These are phyloP conservation scores for Mimas tiliae DNA, from an alignment of 2,888 invertebrate genomes.

Conservation along the genomic window DNA sequence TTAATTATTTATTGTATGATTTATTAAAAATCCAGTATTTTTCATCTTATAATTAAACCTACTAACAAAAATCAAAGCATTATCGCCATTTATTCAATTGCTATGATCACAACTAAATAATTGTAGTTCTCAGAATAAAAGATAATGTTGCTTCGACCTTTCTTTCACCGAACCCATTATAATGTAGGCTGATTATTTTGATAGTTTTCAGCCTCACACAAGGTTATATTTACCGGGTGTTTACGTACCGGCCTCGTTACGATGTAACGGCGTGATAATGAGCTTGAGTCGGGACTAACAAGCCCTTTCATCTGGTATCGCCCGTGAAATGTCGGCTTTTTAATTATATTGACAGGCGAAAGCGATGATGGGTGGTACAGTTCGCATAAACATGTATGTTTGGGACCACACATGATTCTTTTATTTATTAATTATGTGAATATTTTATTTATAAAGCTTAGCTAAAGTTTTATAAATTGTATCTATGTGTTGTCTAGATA, in stretches of 20 bases:
- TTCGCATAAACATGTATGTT: slow-evolving; percentile 31
- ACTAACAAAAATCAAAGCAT: not conserved
- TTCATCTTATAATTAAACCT: not conserved
- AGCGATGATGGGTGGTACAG: slow-evolving; percentile 51
- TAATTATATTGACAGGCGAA: slow-evolving; percentile 74
- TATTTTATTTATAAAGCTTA: not conserved
- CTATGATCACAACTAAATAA: not conserved
- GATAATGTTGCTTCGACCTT: slow-evolving; percentile 4
- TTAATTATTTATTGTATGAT: no score
- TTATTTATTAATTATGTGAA: not conserved
- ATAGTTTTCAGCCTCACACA: slow-evolving; percentile 27
- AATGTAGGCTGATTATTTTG: slow-evolving; percentile 30
- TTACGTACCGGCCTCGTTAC: slow-evolving; percentile 55
- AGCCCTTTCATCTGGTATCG: slow-evolving; percentile 65
- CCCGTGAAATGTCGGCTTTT: slow-evolving; percentile 60
- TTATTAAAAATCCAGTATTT: not conserved
- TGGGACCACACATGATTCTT: slow-evolving; percentile 38
- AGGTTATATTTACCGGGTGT: slow-evolving; percentile 44
- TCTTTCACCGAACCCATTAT: slow-evolving; percentile 19
- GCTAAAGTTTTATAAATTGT: not conserved
- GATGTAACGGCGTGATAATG: slow-evolving; percentile 70
- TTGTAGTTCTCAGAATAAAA: not conserved
- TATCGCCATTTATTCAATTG: not conserved
- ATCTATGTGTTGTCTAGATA: no score
- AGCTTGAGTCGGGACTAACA: slow-evolving; percentile 64